These are phyloP conservation scores for Halichondria panicea DNA, from an alignment of 37 sponge, comb jelly and placozoan genomes.

Conservation along the genomic window DNA sequence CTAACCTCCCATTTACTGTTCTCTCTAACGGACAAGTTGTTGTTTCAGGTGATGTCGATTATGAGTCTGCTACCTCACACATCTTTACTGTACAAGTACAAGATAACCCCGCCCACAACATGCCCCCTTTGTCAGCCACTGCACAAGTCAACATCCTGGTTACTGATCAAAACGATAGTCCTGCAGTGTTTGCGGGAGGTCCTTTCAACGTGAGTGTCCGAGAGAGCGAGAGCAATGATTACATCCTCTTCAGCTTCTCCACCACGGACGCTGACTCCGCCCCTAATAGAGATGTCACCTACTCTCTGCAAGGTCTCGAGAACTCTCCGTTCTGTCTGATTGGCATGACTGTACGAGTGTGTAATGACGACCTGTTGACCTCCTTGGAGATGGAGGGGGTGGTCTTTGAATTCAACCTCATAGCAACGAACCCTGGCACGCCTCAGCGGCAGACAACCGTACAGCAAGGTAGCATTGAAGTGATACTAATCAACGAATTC, in stretches of 20 bases:
- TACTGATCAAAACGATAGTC: slow-evolving; percentile 66
- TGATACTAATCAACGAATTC: slow-evolving; percentile 63
- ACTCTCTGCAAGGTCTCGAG: not conserved
- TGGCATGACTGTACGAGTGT: slow-evolving; percentile 40
- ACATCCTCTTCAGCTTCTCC: slow-evolving; percentile 30
- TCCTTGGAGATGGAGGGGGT: slow-evolving; percentile 16
- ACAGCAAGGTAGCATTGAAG: not conserved
- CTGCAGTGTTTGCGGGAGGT: slow-evolving; percentile 45
- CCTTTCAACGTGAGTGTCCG: slow-evolving; percentile 37
- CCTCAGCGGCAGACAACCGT: not conserved
- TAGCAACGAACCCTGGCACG: slow-evolving; percentile 27
- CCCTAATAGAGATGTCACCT: slow-evolving; percentile 8
- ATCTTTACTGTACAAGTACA: slow-evolving; percentile 29
- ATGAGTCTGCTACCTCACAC: slow-evolving; percentile 24
- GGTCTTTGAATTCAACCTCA: slow-evolving; percentile 12
- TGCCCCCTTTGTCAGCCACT: slow-evolving; percentile 18
- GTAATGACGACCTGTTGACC: slow-evolving; percentile 36
- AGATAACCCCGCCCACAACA: slow-evolving; percentile 23
- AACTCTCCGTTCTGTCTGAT: slow-evolving; percentile 50
- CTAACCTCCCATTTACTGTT: slow-evolving; percentile 29
- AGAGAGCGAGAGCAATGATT: slow-evolving; percentile 39
- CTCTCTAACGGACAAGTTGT: slow-evolving; percentile 33
- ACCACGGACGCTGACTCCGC: slow-evolving; percentile 55
- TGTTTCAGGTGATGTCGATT: slow-evolving; percentile 41
- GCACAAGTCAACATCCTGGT: slow-evolving; percentile 48